Percentiles rank a stretch among this genome's conserved stretches.
Conservation (phyloP, 2,888 invertebrate species). For the Meliscaeva auricollis region DNA sequence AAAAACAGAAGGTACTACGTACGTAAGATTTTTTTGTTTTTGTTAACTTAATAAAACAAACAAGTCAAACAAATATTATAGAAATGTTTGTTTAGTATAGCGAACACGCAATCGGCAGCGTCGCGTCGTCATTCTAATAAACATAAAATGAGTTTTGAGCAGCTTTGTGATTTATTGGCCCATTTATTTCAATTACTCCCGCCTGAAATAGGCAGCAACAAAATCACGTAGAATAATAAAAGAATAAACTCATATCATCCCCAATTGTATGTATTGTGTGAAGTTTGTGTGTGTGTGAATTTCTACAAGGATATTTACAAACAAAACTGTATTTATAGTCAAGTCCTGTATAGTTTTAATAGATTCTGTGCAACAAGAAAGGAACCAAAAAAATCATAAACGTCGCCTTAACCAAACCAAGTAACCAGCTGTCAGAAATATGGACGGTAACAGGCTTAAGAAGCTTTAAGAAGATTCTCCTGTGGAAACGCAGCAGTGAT, state of each 20-base stretch:
- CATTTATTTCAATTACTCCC: constrained; percentile 75
- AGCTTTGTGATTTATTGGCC: constrained; percentile 73
- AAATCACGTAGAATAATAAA: constrained; percentile 13
- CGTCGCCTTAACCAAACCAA: no score
- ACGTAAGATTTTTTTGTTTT: neutral
- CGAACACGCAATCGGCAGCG: constrained; percentile 67
- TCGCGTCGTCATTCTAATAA: constrained; percentile 73
- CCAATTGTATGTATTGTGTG: neutral
- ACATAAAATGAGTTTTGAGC: constrained; percentile 75
- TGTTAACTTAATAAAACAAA: neutral
- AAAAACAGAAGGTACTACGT: no score
- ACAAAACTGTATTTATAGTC: constrained; percentile 10
- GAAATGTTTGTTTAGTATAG: constrained; percentile 54
- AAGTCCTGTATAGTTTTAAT: constrained; percentile 11
- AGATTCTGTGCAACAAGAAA: constrained; percentile 32
- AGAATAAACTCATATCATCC: constrained; percentile 33
- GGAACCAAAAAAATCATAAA: neutral
- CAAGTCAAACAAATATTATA: neutral
- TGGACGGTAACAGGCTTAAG: no score
- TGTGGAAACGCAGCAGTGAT: no score
- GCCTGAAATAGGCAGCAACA: constrained; percentile 26
- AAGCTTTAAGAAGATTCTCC: no score
- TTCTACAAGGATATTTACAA: constrained; percentile 30
- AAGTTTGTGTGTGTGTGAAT: constrained; percentile 8
- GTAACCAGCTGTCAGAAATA: no score